Evolutionary conservation across 2,888 invertebrate genomes (phyloP).

Genomic region (Cephus rjabovi): DNA sequence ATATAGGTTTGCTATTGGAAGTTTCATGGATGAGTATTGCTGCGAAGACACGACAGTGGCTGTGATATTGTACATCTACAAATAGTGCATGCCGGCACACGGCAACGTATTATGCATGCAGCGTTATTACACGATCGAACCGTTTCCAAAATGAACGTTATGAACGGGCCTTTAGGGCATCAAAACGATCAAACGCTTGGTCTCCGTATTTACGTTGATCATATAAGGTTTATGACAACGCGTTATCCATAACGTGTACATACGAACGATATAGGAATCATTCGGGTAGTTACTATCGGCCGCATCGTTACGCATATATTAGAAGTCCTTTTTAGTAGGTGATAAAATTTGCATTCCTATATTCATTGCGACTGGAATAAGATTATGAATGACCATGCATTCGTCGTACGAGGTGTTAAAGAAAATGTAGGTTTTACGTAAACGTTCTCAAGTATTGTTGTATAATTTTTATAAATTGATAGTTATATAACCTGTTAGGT

Average conservation of each 20-base stretch:
- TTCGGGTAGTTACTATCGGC: not conserved
- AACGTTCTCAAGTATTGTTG: not conserved
- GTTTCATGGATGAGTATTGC: not conserved
- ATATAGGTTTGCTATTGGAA: not conserved
- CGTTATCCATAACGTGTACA: not conserved
- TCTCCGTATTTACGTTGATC: not conserved
- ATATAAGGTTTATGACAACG: not conserved
- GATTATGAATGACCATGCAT: not conserved
- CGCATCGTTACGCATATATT: not conserved
- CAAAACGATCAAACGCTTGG: not conserved
- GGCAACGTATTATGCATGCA: not conserved
- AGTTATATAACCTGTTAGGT: not conserved
- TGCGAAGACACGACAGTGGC: not conserved
- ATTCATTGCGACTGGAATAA: not conserved
- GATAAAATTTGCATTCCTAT: not conserved
- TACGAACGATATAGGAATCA: not conserved
- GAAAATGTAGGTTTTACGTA: not conserved
- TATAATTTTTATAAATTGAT: not conserved
- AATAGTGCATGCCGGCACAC: not conserved
- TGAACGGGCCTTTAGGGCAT: not conserved
- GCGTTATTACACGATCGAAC: not conserved
- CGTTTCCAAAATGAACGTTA: not conserved
- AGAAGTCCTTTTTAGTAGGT: not conserved
- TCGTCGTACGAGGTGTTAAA: not conserved
- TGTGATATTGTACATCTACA: not conserved